Evolutionary conservation across 2,113 vertebrate genomes (phyloP).

Genomic region (Cryptotis parvus): DNA sequence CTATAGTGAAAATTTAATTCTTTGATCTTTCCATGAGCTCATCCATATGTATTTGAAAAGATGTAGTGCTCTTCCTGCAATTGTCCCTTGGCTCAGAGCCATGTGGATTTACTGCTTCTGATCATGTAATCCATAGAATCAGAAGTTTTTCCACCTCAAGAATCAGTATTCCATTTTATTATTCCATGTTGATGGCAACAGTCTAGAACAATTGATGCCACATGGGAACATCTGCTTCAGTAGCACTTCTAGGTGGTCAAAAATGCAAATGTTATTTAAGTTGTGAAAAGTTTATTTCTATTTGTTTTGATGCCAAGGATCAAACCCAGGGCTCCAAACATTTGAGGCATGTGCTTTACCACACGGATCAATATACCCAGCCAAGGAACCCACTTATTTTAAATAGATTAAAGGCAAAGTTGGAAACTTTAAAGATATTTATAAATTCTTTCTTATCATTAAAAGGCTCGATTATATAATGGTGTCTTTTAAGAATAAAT

Average conservation of each 20-base stretch:
- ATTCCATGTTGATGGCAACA: conserved; percentile 73
- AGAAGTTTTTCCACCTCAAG: conserved; percentile 82
- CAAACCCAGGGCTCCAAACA: too few relatives aligned
- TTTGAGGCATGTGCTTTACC: too few relatives aligned
- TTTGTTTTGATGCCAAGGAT: too few relatives aligned
- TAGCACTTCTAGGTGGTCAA: conserved; percentile 53
- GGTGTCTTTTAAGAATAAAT: conserved; percentile 1
- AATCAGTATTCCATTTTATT: conserved; percentile 61
- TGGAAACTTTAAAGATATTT: conserved; percentile 10
- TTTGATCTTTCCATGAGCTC: conserved; percentile 82
- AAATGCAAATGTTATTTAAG: conserved; percentile 3
- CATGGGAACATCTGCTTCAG: conserved; percentile 47
- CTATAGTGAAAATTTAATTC: conserved; percentile 52
- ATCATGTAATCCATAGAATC: conserved; percentile 78
- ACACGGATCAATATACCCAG: too few relatives aligned
- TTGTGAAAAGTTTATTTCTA: background rate
- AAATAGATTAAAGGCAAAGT: background rate
- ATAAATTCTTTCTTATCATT: background rate
- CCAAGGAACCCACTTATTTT: background rate
- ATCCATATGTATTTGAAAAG: conserved; percentile 73
- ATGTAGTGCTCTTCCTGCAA: conserved; percentile 74
- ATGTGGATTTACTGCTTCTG: conserved; percentile 79
- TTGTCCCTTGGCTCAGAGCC: conserved; percentile 79
- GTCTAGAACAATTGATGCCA: conserved; percentile 25
- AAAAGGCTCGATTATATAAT: background rate